Evolutionary conservation across 1,140 invertebrate species (phyloP).

Genomic region (Odontomachus brunneus): DNA sequence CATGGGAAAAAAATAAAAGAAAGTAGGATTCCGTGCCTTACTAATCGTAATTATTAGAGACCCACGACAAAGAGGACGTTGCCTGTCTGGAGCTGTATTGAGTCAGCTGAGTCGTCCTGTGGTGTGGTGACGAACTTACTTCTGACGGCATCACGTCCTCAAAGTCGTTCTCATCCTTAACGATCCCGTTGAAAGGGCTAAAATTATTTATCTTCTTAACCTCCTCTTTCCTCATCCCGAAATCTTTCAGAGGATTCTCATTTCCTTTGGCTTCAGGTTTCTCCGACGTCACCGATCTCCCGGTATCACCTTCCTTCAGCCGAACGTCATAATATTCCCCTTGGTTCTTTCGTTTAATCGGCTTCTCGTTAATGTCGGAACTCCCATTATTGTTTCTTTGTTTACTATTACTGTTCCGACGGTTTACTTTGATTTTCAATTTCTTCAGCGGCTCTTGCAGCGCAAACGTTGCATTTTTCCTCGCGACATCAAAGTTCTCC

Average conservation of each 20-base stretch:
- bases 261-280: conserved; percentile 58
- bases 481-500: conserved; percentile 22
- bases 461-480: not conserved
- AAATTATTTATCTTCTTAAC: conserved; percentile 58
- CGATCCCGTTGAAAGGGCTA: conserved; percentile 32
- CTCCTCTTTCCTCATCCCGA: not conserved
- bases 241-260: not conserved
- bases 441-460: not conserved
- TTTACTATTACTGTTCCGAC: conserved; percentile 14
- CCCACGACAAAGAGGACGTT: conserved; percentile 73
- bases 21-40: conserved; percentile 47
- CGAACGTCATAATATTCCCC: not conserved
- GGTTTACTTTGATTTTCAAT: conserved; percentile 1
- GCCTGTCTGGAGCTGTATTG: conserved; percentile 71
- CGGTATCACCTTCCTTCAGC: conserved; percentile 67
- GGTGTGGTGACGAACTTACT: conserved; percentile 65
- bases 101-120: conserved; percentile 64
- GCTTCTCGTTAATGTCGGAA: not conserved
- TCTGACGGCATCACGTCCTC: conserved; percentile 44
- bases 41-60: conserved; percentile 75
- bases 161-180: conserved; percentile 22
- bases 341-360: conserved; percentile 7
- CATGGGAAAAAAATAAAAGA: not conserved
- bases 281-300: conserved; percentile 58
- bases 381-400: not conserved